Percentiles rank a stretch among this genome's conserved stretches.
These are phyloP conservation scores for Pituophis catenifer DNA, from an alignment of 2,113 vertebrate species.

Conservation along the genomic window DNA sequence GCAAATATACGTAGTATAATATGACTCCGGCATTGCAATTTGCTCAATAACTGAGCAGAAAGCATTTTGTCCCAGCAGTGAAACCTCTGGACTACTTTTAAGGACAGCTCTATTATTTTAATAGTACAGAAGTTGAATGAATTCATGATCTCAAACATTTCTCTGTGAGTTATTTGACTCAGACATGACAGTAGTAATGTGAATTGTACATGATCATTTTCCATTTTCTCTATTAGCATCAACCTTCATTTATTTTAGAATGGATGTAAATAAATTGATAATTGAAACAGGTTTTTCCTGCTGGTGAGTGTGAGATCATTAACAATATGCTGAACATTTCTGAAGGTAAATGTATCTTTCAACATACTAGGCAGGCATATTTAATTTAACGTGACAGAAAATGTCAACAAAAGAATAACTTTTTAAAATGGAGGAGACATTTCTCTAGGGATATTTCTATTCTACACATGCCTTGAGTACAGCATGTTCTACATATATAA, in stretches of 20 bases:
- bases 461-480: neutral
- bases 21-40: neutral
- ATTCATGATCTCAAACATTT: neutral
- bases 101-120: neutral
- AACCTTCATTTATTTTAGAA: neutral
- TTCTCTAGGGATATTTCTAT: neutral
- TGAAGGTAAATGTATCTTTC: neutral
- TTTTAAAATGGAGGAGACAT: neutral
- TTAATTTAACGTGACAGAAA: neutral
- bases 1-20: neutral
- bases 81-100: neutral
- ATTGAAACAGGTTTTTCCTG: neutral
- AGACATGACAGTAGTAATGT: neutral
- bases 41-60: neutral
- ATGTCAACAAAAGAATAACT: neutral
- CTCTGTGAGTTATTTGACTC: neutral
- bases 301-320: neutral
- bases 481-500: neutral
- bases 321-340: neutral
- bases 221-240: neutral
- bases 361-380: neutral
- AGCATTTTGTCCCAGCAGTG: neutral
- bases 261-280: neutral
- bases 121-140: neutral
- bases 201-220: neutral